These are phyloP conservation scores for Tanytarsus gracilentus DNA, from an alignment of 2,888 invertebrate species.

Conservation along the genomic window DNA sequence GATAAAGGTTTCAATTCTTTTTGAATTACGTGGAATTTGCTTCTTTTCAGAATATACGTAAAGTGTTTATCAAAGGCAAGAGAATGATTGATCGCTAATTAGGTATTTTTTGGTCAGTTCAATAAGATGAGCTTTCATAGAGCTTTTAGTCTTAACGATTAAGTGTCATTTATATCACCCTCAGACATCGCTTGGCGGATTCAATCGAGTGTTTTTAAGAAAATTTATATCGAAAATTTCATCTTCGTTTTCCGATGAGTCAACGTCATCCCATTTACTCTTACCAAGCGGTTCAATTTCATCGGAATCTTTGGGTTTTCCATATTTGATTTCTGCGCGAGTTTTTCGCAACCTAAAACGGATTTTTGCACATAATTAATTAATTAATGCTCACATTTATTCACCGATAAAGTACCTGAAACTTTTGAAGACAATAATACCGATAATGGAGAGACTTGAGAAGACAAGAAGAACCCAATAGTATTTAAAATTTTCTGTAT, in stretches of 20 bases:
- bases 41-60: no score
- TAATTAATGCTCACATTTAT: no score
- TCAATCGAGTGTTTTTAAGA: slow-evolving; percentile 12
- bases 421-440: slow-evolving; percentile 19
- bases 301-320: neutral
- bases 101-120: no score
- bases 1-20: no score
- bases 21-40: no score
- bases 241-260: slow-evolving; percentile 22
- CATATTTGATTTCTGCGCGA: slow-evolving; percentile 18
- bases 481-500: slow-evolving; percentile 7
- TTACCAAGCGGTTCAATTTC: slow-evolving; percentile 12
- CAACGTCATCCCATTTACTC: slow-evolving; percentile 15
- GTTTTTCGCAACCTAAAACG: slow-evolving; percentile 5
- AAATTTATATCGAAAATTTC: slow-evolving; percentile 24
- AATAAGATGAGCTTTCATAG: no score
- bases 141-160: no score
- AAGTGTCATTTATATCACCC: neutral
- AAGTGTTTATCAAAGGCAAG: no score
- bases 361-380: neutral
- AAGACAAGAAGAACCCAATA: slow-evolving; percentile 8
- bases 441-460: slow-evolving; percentile 9
- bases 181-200: neutral
- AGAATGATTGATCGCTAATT: no score
- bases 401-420: neutral